Base-by-base conservation (phyloP, 2,888 invertebrate genomes). In the Synergus itoensis region DNA sequence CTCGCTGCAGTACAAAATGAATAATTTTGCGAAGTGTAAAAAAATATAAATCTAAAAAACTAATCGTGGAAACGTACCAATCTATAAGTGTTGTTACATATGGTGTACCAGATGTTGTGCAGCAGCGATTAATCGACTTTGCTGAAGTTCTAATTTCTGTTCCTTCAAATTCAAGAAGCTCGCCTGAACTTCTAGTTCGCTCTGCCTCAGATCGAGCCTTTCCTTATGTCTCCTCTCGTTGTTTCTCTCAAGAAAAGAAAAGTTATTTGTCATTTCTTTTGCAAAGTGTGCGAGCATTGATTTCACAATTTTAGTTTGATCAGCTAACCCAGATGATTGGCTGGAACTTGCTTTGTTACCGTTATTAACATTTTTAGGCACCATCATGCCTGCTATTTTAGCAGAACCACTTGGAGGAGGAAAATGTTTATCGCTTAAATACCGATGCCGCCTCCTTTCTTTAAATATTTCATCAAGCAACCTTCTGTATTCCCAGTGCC, bases 401-500 rank as follows among this genome's bases (percentile, higher is more conserved):
- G 84, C 79, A 1, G 86, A 83, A 18, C 69, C 79, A 11, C 80
- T 78, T 14, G 84, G 65, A 1, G 84, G 45, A 0, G 87, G 85
- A 78, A 83, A 86, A 48, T 88, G 89, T 14, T 69, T 83, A 28
- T 87, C 86, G 28, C 89, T 85, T 60, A 89, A 63, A 64, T 88
- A 90, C 76, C 84, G 78, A 63, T 85, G 86, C 36, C 82, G 82
- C 43, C 82, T 86, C 77, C 86, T 89, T 41, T 90, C 88, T n/a
- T 85, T 84, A 28, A 90, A 91, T 57, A 91, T 91, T 65, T 91
- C 90, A 40, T 91, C 91, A 76, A 91, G 75, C 0, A 89, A 90
- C 78, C 85, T 86, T 65, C 89, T 91, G 77, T 91, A 90, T 21
- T 91, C 90, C 91, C 91, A 91, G 18, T 90, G 88, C 5, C 90